Evolutionary conservation across 2,113 vertebrate species (phyloP), one percentile per base, ranked within the genome.

Genomic region (Peromyscus californicus): DNA sequence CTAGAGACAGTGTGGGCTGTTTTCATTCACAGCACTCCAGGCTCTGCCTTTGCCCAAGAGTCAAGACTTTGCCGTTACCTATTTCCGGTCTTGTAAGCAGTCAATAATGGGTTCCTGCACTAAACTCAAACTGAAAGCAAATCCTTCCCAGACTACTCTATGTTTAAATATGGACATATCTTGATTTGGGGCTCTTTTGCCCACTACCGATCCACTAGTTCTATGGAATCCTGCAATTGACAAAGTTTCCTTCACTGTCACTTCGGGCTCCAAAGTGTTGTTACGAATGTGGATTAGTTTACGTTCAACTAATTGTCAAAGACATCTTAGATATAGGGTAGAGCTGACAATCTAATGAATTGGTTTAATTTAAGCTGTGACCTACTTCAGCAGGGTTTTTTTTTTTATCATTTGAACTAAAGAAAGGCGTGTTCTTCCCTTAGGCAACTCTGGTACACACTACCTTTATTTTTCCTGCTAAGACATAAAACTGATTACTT

Each of bases 391-490:
- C 29, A 67, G 21, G 83, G 61, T 61, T 51, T 79, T 82, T 79
- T 95, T 82, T 48, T 42, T 89, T 94, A 74, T 96, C 36, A 89
- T 89, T 80, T 85, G 72, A 91, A 89, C 65, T 85, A 63, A 78
- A 57, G 89, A 65, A 48, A 93, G 33, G 15, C 59, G 1, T 70
- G 26, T 67, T 95, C 85, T 94, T 31, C 57, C 59, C 65, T 36
- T 76, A 48, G 31, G 65, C 67, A 89, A 89, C 67, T 69, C 70
- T 75, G 63, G 31, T 65, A 65, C 59, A 89, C 12, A 57, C 59
- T 86, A 78, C 39, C 84, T 97, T 67, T 92, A 79, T 89, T 84
- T 97, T 82, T 72, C 59, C 70, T 85, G 76, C 13, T 89, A 69
- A 93, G 90, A 74, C 88, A 59, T 39, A 7, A 90, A 72, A 84